These are phyloP conservation scores for Clostera curtula DNA, from an alignment of 2,888 invertebrate species.

Conservation along the genomic window DNA sequence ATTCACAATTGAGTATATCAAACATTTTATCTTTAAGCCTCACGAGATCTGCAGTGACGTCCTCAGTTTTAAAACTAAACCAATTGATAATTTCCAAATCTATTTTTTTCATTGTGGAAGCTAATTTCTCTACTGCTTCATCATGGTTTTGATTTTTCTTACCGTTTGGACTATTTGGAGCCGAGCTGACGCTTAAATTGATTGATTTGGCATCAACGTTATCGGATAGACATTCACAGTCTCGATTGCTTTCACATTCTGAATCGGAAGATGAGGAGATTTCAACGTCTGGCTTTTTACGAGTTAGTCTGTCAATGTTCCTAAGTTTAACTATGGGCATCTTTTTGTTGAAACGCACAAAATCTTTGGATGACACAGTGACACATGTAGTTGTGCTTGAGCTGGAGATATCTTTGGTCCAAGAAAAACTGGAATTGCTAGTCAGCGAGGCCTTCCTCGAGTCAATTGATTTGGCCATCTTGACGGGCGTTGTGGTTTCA, in stretches of 20 bases:
- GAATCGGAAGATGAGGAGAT: conserved; percentile 10
- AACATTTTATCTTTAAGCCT: conserved; percentile 27
- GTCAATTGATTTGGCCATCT: conserved; percentile 7
- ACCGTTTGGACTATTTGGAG: conserved; percentile 7
- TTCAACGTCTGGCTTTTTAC: conserved; percentile 2
- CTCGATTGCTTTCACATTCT: conserved; percentile 1
- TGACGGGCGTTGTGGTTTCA: background rate
- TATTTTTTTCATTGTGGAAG: conserved; percentile 25
- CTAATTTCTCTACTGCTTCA: conserved; percentile 24
- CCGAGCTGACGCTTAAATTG: conserved; percentile 26
- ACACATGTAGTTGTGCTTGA: conserved; percentile 42
- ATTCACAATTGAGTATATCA: conserved; percentile 32
- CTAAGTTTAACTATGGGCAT: conserved; percentile 40
- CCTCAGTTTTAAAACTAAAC: conserved; percentile 30
- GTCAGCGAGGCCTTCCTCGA: conserved; percentile 31
- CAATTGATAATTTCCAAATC: conserved; percentile 39
- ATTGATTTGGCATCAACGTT: conserved; percentile 12
- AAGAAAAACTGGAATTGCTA: conserved; percentile 39
- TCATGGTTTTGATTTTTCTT: conserved; percentile 2
- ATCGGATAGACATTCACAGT: conserved; percentile 7
- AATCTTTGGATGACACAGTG: conserved; percentile 37
- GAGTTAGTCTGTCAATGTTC: conserved; percentile 26
- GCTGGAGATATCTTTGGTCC: conserved; percentile 54
- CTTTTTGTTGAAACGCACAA: conserved; percentile 45
- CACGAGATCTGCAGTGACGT: conserved; percentile 12